phyloP scores from a whole-genome alignment of 37 sponge, comb jelly and placozoan species.

The Theonella swinhoei region DNA sequence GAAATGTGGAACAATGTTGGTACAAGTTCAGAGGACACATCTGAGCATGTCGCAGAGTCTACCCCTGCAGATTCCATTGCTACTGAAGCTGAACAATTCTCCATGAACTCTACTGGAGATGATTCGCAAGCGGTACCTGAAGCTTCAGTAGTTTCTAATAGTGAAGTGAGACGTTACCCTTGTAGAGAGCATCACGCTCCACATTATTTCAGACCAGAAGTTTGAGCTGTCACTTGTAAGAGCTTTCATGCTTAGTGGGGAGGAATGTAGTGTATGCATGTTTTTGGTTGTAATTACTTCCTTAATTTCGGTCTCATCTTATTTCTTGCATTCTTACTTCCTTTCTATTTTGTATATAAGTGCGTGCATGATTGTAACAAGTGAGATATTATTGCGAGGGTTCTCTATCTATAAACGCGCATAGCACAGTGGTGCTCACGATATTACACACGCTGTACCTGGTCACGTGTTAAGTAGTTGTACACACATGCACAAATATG shows the following conservation, averaged over 20 bases:
- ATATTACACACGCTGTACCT: no score
- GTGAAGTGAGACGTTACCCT: not conserved
- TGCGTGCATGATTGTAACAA: no score
- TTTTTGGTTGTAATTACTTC: no score
- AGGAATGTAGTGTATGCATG: no score
- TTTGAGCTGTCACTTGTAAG: not conserved
- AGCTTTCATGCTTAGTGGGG: not conserved
- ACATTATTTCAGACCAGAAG: not conserved
- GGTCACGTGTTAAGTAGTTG: no score
- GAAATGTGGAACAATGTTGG: not conserved
- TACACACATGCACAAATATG: no score
- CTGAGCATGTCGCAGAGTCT: not conserved
- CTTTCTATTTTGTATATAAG: no score
- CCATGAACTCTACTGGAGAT: not conserved
- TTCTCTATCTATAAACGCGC: no score
- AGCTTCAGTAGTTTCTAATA: not conserved
- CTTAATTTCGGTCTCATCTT: no score
- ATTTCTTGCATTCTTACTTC: no score
- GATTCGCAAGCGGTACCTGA: not conserved
- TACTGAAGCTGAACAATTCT: not conserved
- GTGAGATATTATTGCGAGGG: no score
- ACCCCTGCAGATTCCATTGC: not conserved
- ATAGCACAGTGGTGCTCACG: no score
- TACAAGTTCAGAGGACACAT: not conserved
- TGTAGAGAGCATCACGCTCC: not conserved